These are phyloP conservation scores for Pissodes strobi DNA, from an alignment of 1,140 invertebrate species.

Conservation along the genomic window DNA sequence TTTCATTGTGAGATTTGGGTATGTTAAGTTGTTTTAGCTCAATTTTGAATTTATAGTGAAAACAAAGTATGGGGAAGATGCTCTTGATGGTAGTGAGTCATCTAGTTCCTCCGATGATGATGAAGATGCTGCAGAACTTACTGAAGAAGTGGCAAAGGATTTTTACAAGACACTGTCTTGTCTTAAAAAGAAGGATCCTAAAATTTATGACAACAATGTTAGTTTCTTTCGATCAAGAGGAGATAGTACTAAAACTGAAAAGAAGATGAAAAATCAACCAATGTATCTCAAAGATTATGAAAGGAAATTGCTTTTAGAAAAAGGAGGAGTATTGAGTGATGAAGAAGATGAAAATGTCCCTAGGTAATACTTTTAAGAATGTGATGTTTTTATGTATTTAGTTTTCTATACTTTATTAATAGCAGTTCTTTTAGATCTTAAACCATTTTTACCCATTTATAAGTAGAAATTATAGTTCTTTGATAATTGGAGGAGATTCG, in stretches of 20 bases:
- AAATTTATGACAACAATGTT: slow-evolving; percentile 79
- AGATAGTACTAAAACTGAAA: slow-evolving; percentile 49
- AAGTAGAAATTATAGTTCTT: no score
- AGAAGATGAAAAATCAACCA: slow-evolving; percentile 62
- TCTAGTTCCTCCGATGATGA: slow-evolving; percentile 57
- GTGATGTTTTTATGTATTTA: not conserved
- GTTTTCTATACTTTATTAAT: no score
- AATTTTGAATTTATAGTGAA: slow-evolving; percentile 64
- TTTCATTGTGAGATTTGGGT: no score
- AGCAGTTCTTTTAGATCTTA: no score
- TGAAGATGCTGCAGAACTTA: slow-evolving; percentile 65
- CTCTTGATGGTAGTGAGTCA: slow-evolving; percentile 49
- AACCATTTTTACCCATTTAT: no score
- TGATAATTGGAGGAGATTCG: no score
- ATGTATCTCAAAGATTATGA: slow-evolving; percentile 82
- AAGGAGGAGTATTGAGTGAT: slow-evolving; percentile 65
- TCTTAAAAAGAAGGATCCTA: slow-evolving; percentile 86
- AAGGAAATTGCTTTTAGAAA: slow-evolving; percentile 73
- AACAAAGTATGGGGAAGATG: slow-evolving; percentile 70
- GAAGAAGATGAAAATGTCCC: slow-evolving; percentile 51
- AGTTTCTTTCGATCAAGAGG: slow-evolving; percentile 70
- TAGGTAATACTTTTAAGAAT: slow-evolving; percentile 17
- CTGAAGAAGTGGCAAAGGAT: slow-evolving; percentile 75
- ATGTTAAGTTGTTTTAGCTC: not conserved
- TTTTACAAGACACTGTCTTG: slow-evolving; percentile 85